These are phyloP conservation scores for Oryzias javanicus DNA, from an alignment of 2,113 vertebrate genomes.

Conservation along the genomic window DNA sequence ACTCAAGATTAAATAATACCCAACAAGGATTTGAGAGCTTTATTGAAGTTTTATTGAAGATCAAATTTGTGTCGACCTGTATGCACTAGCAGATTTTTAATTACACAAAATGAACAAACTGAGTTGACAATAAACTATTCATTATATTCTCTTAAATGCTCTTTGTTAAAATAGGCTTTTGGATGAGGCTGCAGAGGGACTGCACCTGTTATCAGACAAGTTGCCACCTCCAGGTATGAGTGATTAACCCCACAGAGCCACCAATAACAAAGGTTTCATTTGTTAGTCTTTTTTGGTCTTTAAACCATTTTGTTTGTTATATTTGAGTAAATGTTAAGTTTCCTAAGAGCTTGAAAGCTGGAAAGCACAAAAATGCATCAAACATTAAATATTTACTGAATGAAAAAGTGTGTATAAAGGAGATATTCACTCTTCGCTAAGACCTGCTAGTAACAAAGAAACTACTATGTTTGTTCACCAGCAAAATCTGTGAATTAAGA, in stretches of 20 bases:
- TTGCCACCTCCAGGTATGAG: slow-evolving; percentile 67
- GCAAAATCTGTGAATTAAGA: slow-evolving; percentile 19
- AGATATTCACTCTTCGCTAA: slow-evolving; percentile 11
- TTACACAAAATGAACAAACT: too few relatives aligned
- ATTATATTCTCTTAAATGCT: too few relatives aligned
- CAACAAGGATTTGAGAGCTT: too few relatives aligned
- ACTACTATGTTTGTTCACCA: slow-evolving; percentile 5
- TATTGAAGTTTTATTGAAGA: too few relatives aligned
- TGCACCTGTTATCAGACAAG: slow-evolving; percentile 66
- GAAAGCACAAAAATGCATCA: too few relatives aligned
- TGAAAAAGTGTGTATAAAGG: not conserved
- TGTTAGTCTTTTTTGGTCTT: too few relatives aligned
- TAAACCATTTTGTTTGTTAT: not conserved
- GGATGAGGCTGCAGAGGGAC: slow-evolving; percentile 66
- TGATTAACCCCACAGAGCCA: not conserved
- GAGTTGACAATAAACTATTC: too few relatives aligned
- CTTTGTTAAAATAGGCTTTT: slow-evolving; percentile 49
- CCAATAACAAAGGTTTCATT: not conserved
- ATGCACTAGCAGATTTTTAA: too few relatives aligned
- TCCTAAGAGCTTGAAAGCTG: too few relatives aligned
- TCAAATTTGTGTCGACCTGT: too few relatives aligned
- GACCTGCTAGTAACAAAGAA: slow-evolving; percentile 1
- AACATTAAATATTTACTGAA: too few relatives aligned
- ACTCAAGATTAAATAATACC: too few relatives aligned
- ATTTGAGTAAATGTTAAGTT: not conserved